Conservation (phyloP, 2,113 vertebrate species). For the Genyomyrus donnyi region DNA sequence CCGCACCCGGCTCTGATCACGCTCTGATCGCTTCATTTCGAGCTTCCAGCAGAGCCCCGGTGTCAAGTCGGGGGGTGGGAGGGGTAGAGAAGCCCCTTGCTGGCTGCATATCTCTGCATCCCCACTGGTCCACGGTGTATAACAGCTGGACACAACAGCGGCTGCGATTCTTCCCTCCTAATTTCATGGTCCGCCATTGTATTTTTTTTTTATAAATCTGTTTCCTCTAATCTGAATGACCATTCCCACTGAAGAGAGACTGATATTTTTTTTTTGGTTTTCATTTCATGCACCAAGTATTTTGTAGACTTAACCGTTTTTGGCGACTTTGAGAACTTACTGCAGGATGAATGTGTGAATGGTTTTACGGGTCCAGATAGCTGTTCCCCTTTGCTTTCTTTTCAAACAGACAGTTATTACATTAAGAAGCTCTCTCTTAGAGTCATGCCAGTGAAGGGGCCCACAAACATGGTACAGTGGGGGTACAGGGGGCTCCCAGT, state of each 20-base stretch:
- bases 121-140: neutral
- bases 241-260: neutral
- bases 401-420: neutral
- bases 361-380: neutral
- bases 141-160: neutral
- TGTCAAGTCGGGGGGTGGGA: slow-evolving; percentile 13
- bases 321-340: neutral
- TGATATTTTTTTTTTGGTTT: neutral
- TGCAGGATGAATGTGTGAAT: neutral
- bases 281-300: neutral
- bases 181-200: neutral
- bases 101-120: neutral
- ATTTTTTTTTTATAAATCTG: neutral
- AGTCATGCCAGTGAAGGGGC: neutral
- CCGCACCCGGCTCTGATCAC: slow-evolving; percentile 29
- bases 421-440: neutral
- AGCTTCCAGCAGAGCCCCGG: slow-evolving; percentile 22
- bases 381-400: neutral
- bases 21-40: slow-evolving; percentile 30
- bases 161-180: neutral
- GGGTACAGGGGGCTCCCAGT: neutral
- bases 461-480: neutral
- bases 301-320: neutral
- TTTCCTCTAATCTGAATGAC: neutral
- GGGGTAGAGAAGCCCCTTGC: neutral